A percentile compares a stretch with the other conserved stretches of the same genome.
Evolutionary conservation across 2,113 vertebrate genomes (phyloP).

Genomic region (Microtus ochrogaster): DNA sequence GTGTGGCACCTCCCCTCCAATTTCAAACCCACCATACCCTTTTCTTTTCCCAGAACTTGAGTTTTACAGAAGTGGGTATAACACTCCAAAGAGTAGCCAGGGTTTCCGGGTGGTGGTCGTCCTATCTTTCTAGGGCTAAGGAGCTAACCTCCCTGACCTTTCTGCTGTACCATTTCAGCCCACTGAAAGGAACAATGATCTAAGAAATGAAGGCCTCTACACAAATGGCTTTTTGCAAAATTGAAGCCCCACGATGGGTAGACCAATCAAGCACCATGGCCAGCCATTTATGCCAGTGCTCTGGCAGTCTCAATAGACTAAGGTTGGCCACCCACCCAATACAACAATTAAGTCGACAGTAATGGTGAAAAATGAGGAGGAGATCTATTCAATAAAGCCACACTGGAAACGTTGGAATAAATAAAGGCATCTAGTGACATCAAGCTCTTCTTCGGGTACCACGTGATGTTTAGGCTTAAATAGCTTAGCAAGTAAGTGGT

Average conservation of each 20-base stretch:
- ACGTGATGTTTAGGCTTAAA: neutral
- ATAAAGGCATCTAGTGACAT: neutral
- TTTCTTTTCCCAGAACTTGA: neutral
- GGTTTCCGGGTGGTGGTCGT: neutral
- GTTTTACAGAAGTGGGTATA: neutral
- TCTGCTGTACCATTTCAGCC: neutral
- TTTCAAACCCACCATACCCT: neutral
- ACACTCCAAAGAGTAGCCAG: neutral
- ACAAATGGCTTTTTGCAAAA: slow-evolving; percentile 27
- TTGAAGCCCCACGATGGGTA: neutral
- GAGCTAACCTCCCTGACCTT: neutral
- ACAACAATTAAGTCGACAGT: neutral
- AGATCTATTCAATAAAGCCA: neutral
- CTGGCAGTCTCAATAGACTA: neutral
- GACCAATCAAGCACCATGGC: neutral
- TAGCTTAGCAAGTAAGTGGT: neutral
- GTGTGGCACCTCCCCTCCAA: neutral
- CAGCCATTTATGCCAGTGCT: neutral
- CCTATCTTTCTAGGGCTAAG: neutral
- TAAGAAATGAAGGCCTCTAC: slow-evolving; percentile 11
- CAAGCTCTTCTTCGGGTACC: neutral
- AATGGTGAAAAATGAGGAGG: neutral
- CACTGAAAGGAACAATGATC: neutral
- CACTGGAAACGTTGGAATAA: neutral
- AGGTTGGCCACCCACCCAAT: neutral